A percentile compares a stretch with the other conserved stretches of the same genome.
phyloP scores from a whole-genome alignment of 2,888 invertebrate genomes.

The Fragum sueziense region DNA sequence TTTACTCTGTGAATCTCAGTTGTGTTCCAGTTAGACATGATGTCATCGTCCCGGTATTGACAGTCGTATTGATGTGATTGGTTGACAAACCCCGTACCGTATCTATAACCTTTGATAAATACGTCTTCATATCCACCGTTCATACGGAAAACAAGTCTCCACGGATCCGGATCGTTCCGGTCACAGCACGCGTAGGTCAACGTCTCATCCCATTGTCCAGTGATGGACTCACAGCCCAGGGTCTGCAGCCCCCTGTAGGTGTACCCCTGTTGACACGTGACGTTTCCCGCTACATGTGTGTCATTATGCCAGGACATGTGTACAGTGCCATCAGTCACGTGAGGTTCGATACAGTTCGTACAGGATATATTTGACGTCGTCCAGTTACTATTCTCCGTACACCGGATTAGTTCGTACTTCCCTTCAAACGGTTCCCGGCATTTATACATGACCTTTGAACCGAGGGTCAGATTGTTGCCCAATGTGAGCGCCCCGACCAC shows the following conservation, averaged over 20 bases:
- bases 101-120: not conserved
- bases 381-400: not conserved
- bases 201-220: not conserved
- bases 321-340: constrained; percentile 1
- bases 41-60: not conserved
- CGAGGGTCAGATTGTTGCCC: not conserved
- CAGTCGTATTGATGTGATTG: not conserved
- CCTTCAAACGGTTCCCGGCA: not conserved
- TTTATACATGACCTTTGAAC: not conserved
- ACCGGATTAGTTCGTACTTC: not conserved
- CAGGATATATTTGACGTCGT: constrained; percentile 7
- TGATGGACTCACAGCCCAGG: not conserved
- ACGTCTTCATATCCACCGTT: not conserved
- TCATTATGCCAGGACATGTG: not conserved
- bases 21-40: not conserved
- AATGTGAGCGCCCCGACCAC: not conserved
- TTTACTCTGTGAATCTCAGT: not conserved
- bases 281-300: not conserved
- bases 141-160: constrained; percentile 6
- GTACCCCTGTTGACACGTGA: not conserved
- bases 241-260: not conserved
- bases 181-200: constrained; percentile 6
- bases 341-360: not conserved
- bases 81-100: not conserved
- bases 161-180: not conserved